Evolutionary conservation across 1,140 invertebrate species (phyloP), one percentile per base, ranked within the genome.

Genomic region (Meloidogyne chitwoodi): DNA sequence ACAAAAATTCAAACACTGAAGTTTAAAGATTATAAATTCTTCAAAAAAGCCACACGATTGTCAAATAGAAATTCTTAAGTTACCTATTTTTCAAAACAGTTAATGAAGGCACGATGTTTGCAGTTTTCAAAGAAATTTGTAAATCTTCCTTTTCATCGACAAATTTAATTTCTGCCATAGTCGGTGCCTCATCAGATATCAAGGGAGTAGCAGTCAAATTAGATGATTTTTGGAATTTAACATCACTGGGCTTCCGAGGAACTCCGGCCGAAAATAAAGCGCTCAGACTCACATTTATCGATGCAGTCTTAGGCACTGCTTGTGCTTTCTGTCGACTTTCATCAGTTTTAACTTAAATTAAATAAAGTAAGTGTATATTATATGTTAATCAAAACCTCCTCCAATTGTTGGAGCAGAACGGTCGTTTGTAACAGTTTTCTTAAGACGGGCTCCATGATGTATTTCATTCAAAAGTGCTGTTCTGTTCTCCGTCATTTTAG

Each of bases 391-490:
- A n/a, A 72, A 8, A 87, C 90, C 89, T 89, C 93, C 92, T 79
- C 72, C 83, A 62, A 94, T 88, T 71, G 91, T 84, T 1, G 94
- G 93, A 61, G 91, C 91, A 90, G 93, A 95, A 88, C 93, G 92
- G 86, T 95, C 94, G 83, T 93, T 92, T 10, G 93, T 94, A 1
- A 92, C 91, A 74, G 93, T 91, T 88, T 94, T 95, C 87, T 93
- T 94, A 76, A 95, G 89, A 76, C 90, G 90, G 70, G 91, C 90
- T 65, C 94, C 93, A 87, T 91, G 91, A 80, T 92, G 91, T 83
- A 95, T 95, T 64, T 93, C 93, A 79, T 91, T 91, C 29, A 95
- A 89, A 68, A 95, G 88, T 19, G 91, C 89, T 75, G 90, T 90
- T 81, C 92, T 89, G 56, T 90, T 90, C 79, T 91, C 90, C 19